A percentile compares a stretch with the other conserved stretches of the same genome.
Evolutionary conservation across 2,113 vertebrate species (phyloP).

Genomic region (Sinocyclocheilus rhinocerous): DNA sequence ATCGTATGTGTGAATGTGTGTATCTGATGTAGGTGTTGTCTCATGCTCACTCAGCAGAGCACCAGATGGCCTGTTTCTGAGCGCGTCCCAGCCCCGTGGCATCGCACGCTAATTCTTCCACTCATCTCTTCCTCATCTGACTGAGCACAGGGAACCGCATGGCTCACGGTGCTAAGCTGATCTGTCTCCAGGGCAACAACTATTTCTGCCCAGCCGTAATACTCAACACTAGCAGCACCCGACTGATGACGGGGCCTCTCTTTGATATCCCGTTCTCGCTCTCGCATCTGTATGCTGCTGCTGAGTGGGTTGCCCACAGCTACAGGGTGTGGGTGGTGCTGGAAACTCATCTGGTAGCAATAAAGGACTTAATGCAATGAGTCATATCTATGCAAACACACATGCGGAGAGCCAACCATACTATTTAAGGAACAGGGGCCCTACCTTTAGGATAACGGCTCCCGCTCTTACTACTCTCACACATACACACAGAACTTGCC

Average conservation of each 20-base stretch:
- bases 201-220: slow-evolving; percentile 80
- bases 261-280: slow-evolving; percentile 21
- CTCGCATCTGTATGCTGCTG: slow-evolving; percentile 24
- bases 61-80: slow-evolving; percentile 48
- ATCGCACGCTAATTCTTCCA: slow-evolving; percentile 32
- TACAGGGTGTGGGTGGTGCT: slow-evolving; percentile 56
- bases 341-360: slow-evolving; percentile 79
- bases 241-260: neutral
- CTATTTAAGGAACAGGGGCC: slow-evolving; percentile 51
- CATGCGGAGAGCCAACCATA: slow-evolving; percentile 24
- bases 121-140: slow-evolving; percentile 14
- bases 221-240: slow-evolving; percentile 64
- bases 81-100: slow-evolving; percentile 41
- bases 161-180: slow-evolving; percentile 80
- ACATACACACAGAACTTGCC: neutral
- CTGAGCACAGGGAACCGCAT: slow-evolving; percentile 75
- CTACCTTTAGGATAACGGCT: slow-evolving; percentile 30
- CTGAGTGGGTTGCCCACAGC: slow-evolving; percentile 52
- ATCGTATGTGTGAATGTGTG: neutral
- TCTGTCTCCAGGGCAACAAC: slow-evolving; percentile 84
- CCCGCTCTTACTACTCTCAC: neutral
- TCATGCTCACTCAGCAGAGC: slow-evolving; percentile 13
- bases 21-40: neutral
- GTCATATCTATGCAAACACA: slow-evolving; percentile 64
- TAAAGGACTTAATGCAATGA: slow-evolving; percentile 71